Evolutionary conservation across 2,797 vertebrate species (phyloP), one percentile per base, ranked within the genome.

Genomic region (Enteromius paludinosus): DNA sequence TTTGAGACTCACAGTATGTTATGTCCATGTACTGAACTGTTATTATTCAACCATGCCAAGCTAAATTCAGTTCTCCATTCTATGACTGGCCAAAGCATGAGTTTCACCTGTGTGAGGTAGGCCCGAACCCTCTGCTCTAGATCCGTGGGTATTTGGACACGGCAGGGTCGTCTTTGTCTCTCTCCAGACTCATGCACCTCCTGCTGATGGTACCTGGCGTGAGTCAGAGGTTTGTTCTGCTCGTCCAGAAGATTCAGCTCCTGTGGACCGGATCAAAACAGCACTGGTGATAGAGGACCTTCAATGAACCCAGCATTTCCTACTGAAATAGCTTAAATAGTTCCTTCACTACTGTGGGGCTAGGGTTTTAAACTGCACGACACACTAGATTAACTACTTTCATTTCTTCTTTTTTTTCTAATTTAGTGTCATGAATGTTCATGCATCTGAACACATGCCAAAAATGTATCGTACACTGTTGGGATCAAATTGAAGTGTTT

Each of bases 211-310:
- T 99, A 99, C 92, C 93, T 96, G 28, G 96, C 97, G 0, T 99
- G 97, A 76, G 95, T 96, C 65, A 98, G 93, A 0, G 98, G 97
- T 25, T 96, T 95, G 86, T 99, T 99, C 89, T 97, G 91, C 83
- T 94, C 92, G 89, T 97, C 96, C 69, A 99, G 91, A 81, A 99
- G 91, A 61, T 94, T 92, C 68, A 98, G 92, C 86, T 97, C 97
- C 98, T 99, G 90, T 35, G 83, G 49, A 81, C 30, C 20, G 2
- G n/a, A 18, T 15, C 23, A 71, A 38, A 18, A 33, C 4, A 11
- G 45, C 2, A 49, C 69, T 20, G 15, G 7, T 45, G 9, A 2
- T 28, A 17, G 43, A 30, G 30, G 4, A 52, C 66, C 9, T 56
- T 23, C 7, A 23, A 3, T 14, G 61, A 5, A 62, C 61, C 28